Evolutionary conservation across 2,797 vertebrate species (phyloP).

Genomic region (Chromobotia macracanthus): DNA sequence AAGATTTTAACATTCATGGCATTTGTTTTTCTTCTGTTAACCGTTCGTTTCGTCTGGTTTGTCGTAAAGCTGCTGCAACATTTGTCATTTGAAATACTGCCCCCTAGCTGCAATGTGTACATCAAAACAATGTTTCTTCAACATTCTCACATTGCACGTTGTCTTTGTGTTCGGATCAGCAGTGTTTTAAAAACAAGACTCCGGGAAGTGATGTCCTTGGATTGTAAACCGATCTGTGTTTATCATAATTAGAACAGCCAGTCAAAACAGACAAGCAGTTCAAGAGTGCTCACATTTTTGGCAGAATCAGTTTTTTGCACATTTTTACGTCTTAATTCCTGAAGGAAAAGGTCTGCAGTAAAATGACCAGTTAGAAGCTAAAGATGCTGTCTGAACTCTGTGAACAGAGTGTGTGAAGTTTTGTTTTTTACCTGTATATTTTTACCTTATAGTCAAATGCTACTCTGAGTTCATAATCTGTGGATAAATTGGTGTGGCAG

Average conservation of each 20-base stretch:
- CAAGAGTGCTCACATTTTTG: not conserved
- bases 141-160: not conserved
- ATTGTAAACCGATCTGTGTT: not conserved
- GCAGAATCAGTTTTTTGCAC: slow-evolving; percentile 18
- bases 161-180: not conserved
- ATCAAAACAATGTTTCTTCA: not conserved
- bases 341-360: not conserved
- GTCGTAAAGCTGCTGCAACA: not conserved
- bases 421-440: not conserved
- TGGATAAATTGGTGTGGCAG: slow-evolving; percentile 5
- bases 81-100: not conserved
- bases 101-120: not conserved
- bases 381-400: slow-evolving; percentile 5
- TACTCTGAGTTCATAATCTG: slow-evolving; percentile 3
- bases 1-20: not conserved
- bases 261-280: slow-evolving; percentile 4
- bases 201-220: slow-evolving; percentile 5
- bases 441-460: not conserved
- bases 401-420: slow-evolving; percentile 23
- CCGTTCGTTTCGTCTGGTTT: not conserved
- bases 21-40: not conserved
- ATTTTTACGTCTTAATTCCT: not conserved
- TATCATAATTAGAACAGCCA: not conserved
- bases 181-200: not conserved
- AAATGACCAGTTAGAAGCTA: not conserved